phyloP scores from a whole-genome alignment of 1,140 invertebrate species.

The Laupala kohalensis region DNA sequence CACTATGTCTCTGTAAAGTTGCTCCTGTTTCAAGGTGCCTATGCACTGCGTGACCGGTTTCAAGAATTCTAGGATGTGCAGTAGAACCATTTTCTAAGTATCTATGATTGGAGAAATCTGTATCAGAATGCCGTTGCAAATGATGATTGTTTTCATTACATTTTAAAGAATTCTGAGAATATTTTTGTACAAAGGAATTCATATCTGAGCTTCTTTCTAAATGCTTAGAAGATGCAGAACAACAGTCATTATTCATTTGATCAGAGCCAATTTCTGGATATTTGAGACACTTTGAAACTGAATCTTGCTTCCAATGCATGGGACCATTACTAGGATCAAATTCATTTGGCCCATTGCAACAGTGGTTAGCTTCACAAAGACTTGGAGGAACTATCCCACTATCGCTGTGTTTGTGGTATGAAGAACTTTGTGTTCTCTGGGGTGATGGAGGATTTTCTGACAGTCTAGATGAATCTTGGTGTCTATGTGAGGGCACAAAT shows the following conservation, averaged over 20 bases:
- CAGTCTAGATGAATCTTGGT: not conserved
- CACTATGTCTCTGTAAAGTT: not conserved
- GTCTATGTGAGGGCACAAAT: not conserved
- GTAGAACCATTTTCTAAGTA: not conserved
- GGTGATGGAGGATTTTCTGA: not conserved
- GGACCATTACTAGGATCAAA: not conserved
- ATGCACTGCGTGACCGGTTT: not conserved
- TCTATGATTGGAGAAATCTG: not conserved
- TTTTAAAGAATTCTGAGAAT: not conserved
- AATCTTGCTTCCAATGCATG: not conserved
- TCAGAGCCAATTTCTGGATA: not conserved
- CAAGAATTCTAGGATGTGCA: not conserved
- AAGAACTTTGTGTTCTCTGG: conserved; percentile 1
- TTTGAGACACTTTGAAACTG: not conserved
- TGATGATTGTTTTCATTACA: not conserved
- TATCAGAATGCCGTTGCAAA: not conserved
- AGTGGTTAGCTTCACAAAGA: not conserved
- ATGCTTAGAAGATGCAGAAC: not conserved
- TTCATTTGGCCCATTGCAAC: not conserved
- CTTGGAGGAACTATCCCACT: not conserved
- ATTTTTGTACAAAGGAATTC: not conserved
- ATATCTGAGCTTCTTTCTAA: not conserved
- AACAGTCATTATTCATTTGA: not conserved
- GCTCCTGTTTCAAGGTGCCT: not conserved
- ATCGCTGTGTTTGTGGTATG: not conserved